Percentiles rank a stretch among this genome's conserved stretches.
Conservation (phyloP, 2,888 invertebrate genomes). For the Scrobipalpa costella region DNA sequence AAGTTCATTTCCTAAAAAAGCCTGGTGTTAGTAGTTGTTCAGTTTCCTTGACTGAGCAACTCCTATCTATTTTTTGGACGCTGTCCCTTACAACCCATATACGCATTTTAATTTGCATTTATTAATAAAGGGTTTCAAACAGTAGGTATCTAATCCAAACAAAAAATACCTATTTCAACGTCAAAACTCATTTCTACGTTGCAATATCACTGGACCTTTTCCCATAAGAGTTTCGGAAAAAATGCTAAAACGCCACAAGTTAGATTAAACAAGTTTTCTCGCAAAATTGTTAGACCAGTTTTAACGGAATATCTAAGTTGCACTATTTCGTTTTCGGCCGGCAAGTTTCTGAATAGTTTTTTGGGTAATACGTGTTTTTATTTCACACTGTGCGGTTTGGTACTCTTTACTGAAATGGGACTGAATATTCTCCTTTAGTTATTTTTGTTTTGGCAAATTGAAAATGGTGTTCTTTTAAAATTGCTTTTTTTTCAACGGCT, state of each 20-base stretch:
- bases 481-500: background rate
- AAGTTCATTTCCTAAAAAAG: too few relatives aligned
- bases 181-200: background rate
- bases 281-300: constrained; percentile 31
- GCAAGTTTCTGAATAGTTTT: constrained; percentile 19
- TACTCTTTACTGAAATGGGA: background rate
- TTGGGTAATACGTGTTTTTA: constrained; percentile 2
- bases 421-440: constrained; percentile 7
- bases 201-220: constrained; percentile 2
- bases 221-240: constrained; percentile 29
- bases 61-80: too few relatives aligned
- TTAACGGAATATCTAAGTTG: constrained; percentile 27
- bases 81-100: too few relatives aligned
- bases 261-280: constrained; percentile 37
- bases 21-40: too few relatives aligned
- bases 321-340: constrained; percentile 25
- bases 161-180: background rate
- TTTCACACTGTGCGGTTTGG: constrained; percentile 4
- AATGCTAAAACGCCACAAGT: constrained; percentile 35
- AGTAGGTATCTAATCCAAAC: too few relatives aligned
- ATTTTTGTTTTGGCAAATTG: background rate
- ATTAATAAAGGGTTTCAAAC: too few relatives aligned
- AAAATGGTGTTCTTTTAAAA: background rate
- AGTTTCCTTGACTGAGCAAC: too few relatives aligned
- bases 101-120: too few relatives aligned